Evolutionary conservation across 2,113 vertebrate species (phyloP), one percentile per base, ranked within the genome.

Genomic region (Tauraco erythrolophus): DNA sequence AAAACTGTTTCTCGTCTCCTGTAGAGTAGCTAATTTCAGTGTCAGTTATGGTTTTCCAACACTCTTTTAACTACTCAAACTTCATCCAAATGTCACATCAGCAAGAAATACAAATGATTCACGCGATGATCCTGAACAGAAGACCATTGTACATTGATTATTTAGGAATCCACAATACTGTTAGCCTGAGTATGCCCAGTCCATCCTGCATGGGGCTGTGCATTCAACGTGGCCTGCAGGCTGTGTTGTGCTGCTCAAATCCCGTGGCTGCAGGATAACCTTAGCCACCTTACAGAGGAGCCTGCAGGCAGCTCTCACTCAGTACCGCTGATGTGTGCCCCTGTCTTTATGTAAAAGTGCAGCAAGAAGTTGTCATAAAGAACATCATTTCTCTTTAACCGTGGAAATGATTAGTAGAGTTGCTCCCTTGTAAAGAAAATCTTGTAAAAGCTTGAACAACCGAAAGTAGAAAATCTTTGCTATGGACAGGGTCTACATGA

Each of bases 241-340:
- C 10, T 83, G 6, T 9, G 6, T 8, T 78, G 23, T 65, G 43
- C 37, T 50, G 37, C 58, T 54, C 8, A 56, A 11, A 17, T 21
- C 8, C 11, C 8, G 17, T 2, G 19, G 25, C 45, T 90, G 8
- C 14, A 56, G 16, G 25, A 11, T 19, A 37, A 66, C 17, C 2
- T 79, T 25, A 56, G 7, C 21, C 12, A 27, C 14, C 4, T 39
- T 12, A 14, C 12, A 28, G 37, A 65, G 14, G 4, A 77, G 7
- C 27, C 13, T 31, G 7, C 37, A 57, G 33, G 28, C 30, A 75
- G 4, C 35, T 58, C 7, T 10, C 37, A 17, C 7, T 19, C 5
- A 0, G 0, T 37, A 22, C 6, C 1, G 0, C 41, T 41, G 41
- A 41, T 41, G 3, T 39, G 10, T 56, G 27, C 5, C 33, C 8